These are phyloP conservation scores for Aphelenchoides bicaudatus DNA, from an alignment of 2,888 invertebrate genomes.

Conservation along the genomic window DNA sequence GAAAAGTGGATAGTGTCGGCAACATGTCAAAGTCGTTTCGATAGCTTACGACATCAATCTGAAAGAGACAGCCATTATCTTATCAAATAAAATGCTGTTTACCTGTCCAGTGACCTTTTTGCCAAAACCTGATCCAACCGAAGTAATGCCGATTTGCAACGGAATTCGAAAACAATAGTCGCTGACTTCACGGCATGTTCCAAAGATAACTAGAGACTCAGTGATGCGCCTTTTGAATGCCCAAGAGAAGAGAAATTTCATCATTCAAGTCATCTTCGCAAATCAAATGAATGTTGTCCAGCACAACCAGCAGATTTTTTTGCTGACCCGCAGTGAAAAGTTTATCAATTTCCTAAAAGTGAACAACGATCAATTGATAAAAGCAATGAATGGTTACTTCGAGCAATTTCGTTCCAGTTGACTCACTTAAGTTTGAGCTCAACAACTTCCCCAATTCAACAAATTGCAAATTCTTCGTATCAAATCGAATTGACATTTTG, in stretches of 20 bases:
- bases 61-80: no score
- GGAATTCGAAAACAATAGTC: no score
- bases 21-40: background rate
- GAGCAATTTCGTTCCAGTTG: background rate
- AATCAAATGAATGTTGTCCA: background rate
- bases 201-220: no score
- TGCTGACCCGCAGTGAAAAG: background rate
- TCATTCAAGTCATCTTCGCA: background rate
- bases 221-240: background rate
- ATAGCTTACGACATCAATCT: no score
- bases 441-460: slow-evolving; percentile 20
- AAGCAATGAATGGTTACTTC: background rate
- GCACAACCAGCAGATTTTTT: background rate
- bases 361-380: background rate
- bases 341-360: background rate
- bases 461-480: slow-evolving; percentile 27
- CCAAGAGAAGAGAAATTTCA: background rate
- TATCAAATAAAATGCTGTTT: background rate
- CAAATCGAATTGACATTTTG: slow-evolving; percentile 34
- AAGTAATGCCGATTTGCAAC: slow-evolving; percentile 22
- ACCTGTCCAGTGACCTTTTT: slow-evolving; percentile 42
- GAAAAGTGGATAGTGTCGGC: slow-evolving; percentile 12
- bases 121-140: slow-evolving; percentile 39
- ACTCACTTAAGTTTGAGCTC: background rate
- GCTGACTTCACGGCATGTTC: no score